Conservation (phyloP, 2,888 invertebrate genomes). For the Arrhopalites spinosus region DNA sequence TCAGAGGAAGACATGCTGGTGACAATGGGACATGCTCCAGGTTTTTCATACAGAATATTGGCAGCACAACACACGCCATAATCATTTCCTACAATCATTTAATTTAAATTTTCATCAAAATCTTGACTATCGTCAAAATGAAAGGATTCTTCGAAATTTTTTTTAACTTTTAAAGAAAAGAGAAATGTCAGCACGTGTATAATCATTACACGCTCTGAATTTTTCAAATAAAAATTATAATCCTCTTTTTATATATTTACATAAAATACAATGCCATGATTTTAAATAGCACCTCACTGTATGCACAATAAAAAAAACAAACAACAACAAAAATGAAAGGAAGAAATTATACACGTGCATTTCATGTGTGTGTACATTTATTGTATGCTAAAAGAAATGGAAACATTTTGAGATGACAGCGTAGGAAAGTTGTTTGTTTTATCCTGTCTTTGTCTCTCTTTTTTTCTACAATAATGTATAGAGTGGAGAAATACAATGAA, state of each 20-base stretch:
- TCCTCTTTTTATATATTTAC: no score
- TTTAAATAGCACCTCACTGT: no score
- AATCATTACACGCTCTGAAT: no score
- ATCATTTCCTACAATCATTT: constrained; percentile 71
- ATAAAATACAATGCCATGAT: no score
- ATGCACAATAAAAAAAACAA: no score
- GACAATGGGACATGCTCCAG: constrained; percentile 72
- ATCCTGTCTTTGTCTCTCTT: no score
- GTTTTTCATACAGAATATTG: constrained; percentile 74
- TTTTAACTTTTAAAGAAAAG: no score
- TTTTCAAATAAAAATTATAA: no score
- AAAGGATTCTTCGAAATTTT: background rate
- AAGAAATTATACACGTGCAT: background rate
- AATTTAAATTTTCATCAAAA: no score
- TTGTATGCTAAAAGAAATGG: background rate
- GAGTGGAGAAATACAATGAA: background rate
- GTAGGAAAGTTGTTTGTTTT: background rate
- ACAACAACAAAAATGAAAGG: no score
- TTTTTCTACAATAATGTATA: background rate
- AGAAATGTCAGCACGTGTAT: background rate
- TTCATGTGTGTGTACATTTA: background rate
- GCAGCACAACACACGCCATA: constrained; percentile 88
- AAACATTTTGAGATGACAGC: background rate
- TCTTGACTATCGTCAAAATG: background rate
- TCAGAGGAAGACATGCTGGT: constrained; percentile 58